These are phyloP conservation scores for Emmelina monodactyla DNA, from an alignment of 2,888 invertebrate species.

Conservation along the genomic window DNA sequence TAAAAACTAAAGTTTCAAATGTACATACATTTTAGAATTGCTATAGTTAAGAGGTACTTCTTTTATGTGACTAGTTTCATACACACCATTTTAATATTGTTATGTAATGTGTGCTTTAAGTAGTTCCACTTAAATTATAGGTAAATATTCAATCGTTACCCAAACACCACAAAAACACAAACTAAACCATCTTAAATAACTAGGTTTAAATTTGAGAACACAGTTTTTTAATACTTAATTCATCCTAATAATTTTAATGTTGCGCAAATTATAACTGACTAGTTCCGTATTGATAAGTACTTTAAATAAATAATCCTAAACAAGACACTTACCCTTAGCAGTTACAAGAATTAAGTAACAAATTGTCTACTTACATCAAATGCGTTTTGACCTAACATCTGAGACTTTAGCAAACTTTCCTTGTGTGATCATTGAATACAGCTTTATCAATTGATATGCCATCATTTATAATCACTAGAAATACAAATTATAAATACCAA, in stretches of 20 bases:
- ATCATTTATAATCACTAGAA: conserved; percentile 24
- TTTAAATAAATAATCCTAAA: conserved; percentile 62
- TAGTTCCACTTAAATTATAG: conserved; percentile 22
- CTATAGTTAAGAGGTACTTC: conserved; percentile 36
- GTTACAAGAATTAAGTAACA: conserved; percentile 34
- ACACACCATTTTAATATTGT: conserved; percentile 46
- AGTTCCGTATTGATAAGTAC: conserved; percentile 67
- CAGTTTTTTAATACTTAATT: conserved; percentile 54
- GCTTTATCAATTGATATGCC: conserved; percentile 51
- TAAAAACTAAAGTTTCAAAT: not conserved
- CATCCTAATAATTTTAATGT: conserved; percentile 39
- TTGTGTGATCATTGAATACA: conserved; percentile 19
- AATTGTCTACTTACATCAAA: conserved; percentile 34
- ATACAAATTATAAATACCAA: conserved; percentile 2
- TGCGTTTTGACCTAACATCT: conserved; percentile 48
- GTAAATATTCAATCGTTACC: conserved; percentile 32
- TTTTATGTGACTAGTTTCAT: conserved; percentile 57
- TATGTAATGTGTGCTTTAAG: conserved; percentile 38
- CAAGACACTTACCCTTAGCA: conserved; percentile 60
- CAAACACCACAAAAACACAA: conserved; percentile 64
- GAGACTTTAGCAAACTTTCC: conserved; percentile 30
- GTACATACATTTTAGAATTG: conserved; percentile 19
- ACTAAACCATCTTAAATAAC: conserved; percentile 52
- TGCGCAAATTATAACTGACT: conserved; percentile 67
- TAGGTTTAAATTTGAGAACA: conserved; percentile 62